Evolutionary conservation across 2,888 invertebrate species (phyloP).

Genomic region (Chrysolina oricalcia): DNA sequence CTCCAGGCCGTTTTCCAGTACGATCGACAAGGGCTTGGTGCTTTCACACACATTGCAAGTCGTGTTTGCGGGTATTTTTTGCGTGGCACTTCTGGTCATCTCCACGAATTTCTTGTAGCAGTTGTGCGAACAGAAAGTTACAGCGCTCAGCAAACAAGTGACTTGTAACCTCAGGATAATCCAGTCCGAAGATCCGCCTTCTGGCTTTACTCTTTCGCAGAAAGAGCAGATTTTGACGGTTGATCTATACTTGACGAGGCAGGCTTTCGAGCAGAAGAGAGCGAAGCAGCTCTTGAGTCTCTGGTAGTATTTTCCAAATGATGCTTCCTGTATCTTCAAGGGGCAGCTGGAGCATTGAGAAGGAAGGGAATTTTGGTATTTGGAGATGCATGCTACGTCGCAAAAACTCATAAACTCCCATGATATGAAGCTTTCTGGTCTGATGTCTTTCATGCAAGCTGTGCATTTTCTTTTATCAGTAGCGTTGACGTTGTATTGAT

Average conservation of each 20-base stretch:
- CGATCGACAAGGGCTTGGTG: slow-evolving; percentile 5
- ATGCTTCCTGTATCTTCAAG: slow-evolving; percentile 20
- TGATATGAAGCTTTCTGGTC: slow-evolving; percentile 21
- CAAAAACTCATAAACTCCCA: slow-evolving; percentile 43
- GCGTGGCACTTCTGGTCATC: neutral
- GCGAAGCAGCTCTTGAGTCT: slow-evolving; percentile 30
- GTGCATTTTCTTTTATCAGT: slow-evolving; percentile 27
- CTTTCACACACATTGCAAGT: slow-evolving; percentile 34
- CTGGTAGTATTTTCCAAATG: slow-evolving; percentile 36
- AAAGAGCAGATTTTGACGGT: slow-evolving; percentile 31
- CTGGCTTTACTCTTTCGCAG: slow-evolving; percentile 31
- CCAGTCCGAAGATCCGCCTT: neutral
- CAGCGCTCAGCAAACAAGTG: neutral
- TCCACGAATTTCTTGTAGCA: slow-evolving; percentile 32
- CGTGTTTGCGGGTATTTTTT: neutral
- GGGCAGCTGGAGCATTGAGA: slow-evolving; percentile 21
- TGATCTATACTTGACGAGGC: slow-evolving; percentile 19
- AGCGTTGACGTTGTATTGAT: neutral
- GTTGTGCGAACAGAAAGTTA: slow-evolving; percentile 35
- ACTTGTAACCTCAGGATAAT: slow-evolving; percentile 12
- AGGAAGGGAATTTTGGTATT: slow-evolving; percentile 28
- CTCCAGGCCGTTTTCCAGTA: slow-evolving; percentile 19
- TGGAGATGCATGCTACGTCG: slow-evolving; percentile 1
- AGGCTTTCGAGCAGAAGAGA: slow-evolving; percentile 36
- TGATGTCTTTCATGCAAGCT: slow-evolving; percentile 28